phyloP scores from a whole-genome alignment of 2,797 vertebrate species.

The Emydoidea blandingii region DNA sequence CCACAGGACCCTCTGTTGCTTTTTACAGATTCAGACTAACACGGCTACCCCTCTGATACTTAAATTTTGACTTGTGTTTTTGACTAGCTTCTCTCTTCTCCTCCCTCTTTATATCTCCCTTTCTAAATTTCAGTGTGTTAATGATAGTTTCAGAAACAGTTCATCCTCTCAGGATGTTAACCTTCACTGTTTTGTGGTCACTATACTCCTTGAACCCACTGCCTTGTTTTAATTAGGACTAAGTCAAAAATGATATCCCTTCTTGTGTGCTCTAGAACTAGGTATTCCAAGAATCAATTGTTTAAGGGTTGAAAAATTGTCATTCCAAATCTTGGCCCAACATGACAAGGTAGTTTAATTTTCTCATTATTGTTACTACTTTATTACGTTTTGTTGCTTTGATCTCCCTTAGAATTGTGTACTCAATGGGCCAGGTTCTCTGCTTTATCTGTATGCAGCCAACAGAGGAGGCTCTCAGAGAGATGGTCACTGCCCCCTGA shows the following conservation, averaged over 20 bases:
- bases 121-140: too few relatives aligned
- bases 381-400: conserved; percentile 17
- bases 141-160: too few relatives aligned
- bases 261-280: not conserved
- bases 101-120: too few relatives aligned
- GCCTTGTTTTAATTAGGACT: conserved; percentile 13
- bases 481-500: not conserved
- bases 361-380: not conserved
- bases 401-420: not conserved
- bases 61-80: not conserved
- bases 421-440: conserved; percentile 2
- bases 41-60: too few relatives aligned
- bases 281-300: conserved; percentile 29
- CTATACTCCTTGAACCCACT: not conserved
- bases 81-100: not conserved
- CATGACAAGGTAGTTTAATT: too few relatives aligned
- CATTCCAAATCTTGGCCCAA: conserved; percentile 10
- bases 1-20: too few relatives aligned
- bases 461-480: not conserved
- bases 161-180: not conserved
- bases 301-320: not conserved
- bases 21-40: too few relatives aligned
- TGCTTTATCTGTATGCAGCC: conserved; percentile 25
- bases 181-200: not conserved
- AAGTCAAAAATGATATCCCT: conserved; percentile 26